These are phyloP conservation scores for Sitodiplosis mosellana DNA, from an alignment of 1,140 invertebrate genomes.

Conservation along the genomic window DNA sequence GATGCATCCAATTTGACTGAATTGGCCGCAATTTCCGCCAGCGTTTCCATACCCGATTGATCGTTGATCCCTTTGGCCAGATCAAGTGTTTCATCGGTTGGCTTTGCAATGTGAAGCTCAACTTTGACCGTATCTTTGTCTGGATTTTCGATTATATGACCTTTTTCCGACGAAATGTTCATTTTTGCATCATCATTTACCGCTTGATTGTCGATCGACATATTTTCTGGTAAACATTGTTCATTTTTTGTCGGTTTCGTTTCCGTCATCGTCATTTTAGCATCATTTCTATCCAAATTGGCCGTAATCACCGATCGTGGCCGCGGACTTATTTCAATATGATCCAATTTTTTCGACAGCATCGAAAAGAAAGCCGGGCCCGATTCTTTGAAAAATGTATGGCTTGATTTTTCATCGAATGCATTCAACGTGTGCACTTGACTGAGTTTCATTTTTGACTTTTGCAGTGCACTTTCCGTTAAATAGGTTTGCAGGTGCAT, in stretches of 20 bases:
- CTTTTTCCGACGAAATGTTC: too few species aligned
- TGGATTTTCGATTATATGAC: too few species aligned
- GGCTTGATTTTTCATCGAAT: neutral
- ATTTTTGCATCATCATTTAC: too few species aligned
- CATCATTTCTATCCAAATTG: too few species aligned
- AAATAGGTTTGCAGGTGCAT: conserved; percentile 44
- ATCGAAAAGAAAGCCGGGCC: neutral
- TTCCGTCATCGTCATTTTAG: too few species aligned
- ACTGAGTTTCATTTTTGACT: conserved; percentile 53
- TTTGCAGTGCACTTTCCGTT: conserved; percentile 51
- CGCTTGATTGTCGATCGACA: too few species aligned
- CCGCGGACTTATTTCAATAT: neutral
- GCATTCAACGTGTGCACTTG: conserved; percentile 15
- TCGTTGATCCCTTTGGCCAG: too few species aligned
- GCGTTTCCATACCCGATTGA: conserved; percentile 15
- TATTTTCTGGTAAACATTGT: neutral
- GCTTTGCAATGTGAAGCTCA: too few species aligned
- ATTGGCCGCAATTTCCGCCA: conserved; percentile 25
- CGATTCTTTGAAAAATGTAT: neutral
- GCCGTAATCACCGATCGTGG: neutral
- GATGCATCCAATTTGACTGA: conserved; percentile 20
- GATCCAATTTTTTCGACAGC: neutral
- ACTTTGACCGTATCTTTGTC: too few species aligned
- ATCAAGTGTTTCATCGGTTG: too few species aligned
- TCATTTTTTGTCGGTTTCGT: neutral